phyloP scores from a whole-genome alignment of 2,888 invertebrate genomes.

The Drosophila ustulata region DNA sequence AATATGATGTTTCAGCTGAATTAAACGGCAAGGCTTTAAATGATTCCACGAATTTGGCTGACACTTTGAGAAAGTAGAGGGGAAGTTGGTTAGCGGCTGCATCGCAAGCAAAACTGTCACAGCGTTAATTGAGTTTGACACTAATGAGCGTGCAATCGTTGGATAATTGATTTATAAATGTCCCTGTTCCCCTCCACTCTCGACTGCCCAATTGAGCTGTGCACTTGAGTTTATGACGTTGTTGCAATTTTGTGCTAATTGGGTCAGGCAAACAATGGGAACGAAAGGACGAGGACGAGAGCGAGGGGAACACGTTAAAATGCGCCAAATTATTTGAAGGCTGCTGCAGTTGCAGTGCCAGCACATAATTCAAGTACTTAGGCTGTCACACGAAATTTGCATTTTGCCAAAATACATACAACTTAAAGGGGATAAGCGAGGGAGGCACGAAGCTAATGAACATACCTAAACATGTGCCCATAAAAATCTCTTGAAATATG shows the following conservation, averaged over 20 bases:
- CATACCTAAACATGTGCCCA: constrained; percentile 28
- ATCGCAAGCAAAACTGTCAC: constrained; percentile 64
- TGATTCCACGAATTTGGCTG: background rate
- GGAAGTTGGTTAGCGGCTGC: constrained; percentile 19
- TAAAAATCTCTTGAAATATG: constrained; percentile 57
- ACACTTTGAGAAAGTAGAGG: background rate
- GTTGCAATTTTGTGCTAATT: constrained; percentile 70
- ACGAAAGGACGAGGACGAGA: background rate
- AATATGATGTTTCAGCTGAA: background rate
- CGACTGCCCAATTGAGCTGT: constrained; percentile 37
- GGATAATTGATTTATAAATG: constrained; percentile 81
- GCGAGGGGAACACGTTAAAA: constrained; percentile 18
- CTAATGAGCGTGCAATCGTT: constrained; percentile 80
- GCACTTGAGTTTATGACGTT: constrained; percentile 74
- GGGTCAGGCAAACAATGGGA: constrained; percentile 72
- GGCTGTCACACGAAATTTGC: constrained; percentile 36
- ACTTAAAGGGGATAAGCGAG: constrained; percentile 17
- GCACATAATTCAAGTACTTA: constrained; percentile 44
- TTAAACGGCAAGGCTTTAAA: constrained; percentile 6
- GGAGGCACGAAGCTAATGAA: constrained; percentile 8
- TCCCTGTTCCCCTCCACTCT: constrained; percentile 15
- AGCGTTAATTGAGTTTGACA: constrained; percentile 81
- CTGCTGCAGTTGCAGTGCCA: constrained; percentile 22
- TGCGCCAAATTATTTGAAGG: constrained; percentile 50
- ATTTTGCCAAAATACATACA: constrained; percentile 34